These are phyloP conservation scores for Lacanobia oleracea DNA, from an alignment of 2,888 invertebrate species.

Conservation along the genomic window DNA sequence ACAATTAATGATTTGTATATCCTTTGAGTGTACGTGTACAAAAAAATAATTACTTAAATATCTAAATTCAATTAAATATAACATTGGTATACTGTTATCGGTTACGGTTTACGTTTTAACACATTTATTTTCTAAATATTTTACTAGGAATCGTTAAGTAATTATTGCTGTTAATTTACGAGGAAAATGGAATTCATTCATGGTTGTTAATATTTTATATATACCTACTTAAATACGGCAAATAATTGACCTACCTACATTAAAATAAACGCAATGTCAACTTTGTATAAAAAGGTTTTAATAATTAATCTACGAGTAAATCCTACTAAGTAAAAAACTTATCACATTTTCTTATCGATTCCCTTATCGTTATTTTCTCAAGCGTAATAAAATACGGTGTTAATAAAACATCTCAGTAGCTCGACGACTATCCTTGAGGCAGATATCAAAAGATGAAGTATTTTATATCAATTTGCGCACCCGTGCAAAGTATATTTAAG, in stretches of 20 bases:
- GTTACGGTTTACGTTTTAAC: not conserved
- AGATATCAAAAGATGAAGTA: conserved; percentile 84
- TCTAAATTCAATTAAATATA: not conserved
- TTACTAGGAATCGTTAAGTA: not conserved
- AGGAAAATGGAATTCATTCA: conserved; percentile 18
- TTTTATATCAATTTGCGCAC: conserved; percentile 89
- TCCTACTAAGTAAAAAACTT: not conserved
- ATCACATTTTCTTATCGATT: conserved; percentile 12
- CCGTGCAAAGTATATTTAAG: conserved; percentile 88
- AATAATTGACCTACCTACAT: not conserved
- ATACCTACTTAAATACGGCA: not conserved
- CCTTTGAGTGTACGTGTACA: not conserved
- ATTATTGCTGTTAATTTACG: conserved; percentile 14
- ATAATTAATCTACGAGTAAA: not conserved
- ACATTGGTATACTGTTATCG: conserved; percentile 7
- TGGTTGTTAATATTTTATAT: conserved; percentile 3
- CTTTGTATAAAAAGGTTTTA: too few species aligned
- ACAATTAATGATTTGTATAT: not conserved
- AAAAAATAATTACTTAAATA: conserved; percentile 6
- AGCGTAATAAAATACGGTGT: conserved; percentile 43
- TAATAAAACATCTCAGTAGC: conserved; percentile 61
- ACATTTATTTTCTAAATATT: conserved; percentile 13
- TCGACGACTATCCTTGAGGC: conserved; percentile 67
- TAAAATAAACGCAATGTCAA: not conserved
- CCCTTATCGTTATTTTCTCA: conserved; percentile 36